Base-by-base conservation (phyloP, 2,113 vertebrate genomes). In the Chlorodrepanis virens region DNA sequence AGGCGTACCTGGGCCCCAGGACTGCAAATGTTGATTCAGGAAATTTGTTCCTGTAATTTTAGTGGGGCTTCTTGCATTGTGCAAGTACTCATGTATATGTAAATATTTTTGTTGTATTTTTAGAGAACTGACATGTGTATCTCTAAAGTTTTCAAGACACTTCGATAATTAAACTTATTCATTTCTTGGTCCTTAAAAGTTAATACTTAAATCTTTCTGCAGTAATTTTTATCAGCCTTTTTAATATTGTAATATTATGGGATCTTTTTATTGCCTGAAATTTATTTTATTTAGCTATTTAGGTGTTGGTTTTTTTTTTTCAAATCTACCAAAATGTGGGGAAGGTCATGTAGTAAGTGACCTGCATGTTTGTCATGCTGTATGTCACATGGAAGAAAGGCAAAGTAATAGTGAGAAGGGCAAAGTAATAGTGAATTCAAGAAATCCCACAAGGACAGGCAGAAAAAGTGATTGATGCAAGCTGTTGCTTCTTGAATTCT, bases 401-500 rank as follows among this genome's bases (percentile, higher is more conserved):
- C 50, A 35, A 35, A 35, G 35, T 35, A 35, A 35, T 35, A 35
- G 27, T 42, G 6, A 79, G 71, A 80, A 80, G 27, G 63, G 57
- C 21, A 68, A 63, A 78, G 28, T 69, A 74, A 75, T 54, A 68
- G 16, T 83, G 71, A 87, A 94, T 89, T 94, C 52, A 87, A 94
- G 60, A 89, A 91, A 80, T 50, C 20, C n/a, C 67, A 79, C 67
- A 87, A 94, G 67, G 70, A 94, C 44, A 88, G 37, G n/a, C 53
- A 93, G 71, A 93, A 53, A 91, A 92, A 94, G 45, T 75, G 64
- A 96, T 93, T 90, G 83, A 80, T 90, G 82, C 57, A 92, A 95
- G 94, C 83, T 90, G 76, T 93, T 96, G 59, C 70, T 89, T 95
- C 91, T 95, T 94, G 86, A 91, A 94, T 94, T 95, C 88, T 96